A percentile compares a stretch with the other conserved stretches of the same genome.
Evolutionary conservation across 2,888 invertebrate species (phyloP).

Genomic region (Plebejus argus): DNA sequence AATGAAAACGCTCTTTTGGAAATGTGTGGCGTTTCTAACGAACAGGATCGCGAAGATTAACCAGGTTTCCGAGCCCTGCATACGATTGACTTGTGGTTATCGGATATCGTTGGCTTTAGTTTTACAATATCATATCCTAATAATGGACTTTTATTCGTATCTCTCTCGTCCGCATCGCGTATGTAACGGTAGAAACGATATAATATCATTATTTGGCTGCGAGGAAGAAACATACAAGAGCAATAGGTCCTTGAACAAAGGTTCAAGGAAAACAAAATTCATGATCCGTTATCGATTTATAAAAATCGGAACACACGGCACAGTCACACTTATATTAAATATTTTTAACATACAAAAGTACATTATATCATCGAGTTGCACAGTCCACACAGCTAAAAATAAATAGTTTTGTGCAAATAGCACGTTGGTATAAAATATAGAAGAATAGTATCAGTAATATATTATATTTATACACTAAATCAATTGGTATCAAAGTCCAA

Average conservation of each 20-base stretch:
- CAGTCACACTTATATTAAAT: background rate
- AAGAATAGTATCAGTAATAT: background rate
- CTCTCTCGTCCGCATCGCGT: background rate
- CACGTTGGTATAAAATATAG: background rate
- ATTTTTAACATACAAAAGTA: slow-evolving; percentile 27
- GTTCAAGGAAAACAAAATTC: background rate
- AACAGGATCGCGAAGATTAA: no score
- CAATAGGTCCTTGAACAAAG: background rate
- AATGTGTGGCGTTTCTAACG: no score
- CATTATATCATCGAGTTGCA: background rate
- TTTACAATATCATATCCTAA: no score
- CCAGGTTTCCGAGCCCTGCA: no score
- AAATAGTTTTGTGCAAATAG: background rate
- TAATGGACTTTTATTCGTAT: background rate
- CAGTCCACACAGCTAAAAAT: background rate
- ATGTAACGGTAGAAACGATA: background rate
- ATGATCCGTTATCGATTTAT: background rate
- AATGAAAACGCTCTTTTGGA: no score
- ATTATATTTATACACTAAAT: background rate
- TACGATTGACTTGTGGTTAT: no score
- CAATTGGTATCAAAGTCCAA: background rate
- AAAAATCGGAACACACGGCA: background rate
- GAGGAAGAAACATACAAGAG: background rate
- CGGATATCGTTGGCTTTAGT: no score
- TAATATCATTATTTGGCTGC: background rate